Evolutionary conservation across 2,888 invertebrate species (phyloP).

Genomic region (Oeneis ivallda): DNA sequence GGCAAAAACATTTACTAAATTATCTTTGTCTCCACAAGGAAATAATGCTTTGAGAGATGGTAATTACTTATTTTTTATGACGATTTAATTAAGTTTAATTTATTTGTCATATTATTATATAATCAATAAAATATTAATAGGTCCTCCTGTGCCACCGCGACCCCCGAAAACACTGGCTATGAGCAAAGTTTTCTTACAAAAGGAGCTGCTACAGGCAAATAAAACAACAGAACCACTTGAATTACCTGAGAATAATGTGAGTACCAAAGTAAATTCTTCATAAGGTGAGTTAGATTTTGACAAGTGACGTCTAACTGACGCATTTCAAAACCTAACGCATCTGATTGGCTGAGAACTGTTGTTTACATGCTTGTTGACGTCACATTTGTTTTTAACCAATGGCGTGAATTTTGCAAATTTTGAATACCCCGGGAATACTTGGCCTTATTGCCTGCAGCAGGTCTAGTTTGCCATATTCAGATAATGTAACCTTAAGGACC

Average conservation of each 20-base stretch:
- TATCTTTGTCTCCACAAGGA: slow-evolving; percentile 49
- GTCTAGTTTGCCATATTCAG: no score
- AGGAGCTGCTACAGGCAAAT: slow-evolving; percentile 55
- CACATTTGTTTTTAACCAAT: no score
- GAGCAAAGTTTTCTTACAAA: slow-evolving; percentile 48
- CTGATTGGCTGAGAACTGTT: no score
- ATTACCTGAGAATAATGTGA: slow-evolving; percentile 8
- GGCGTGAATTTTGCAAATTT: no score
- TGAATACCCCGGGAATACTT: no score
- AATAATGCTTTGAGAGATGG: slow-evolving; percentile 51
- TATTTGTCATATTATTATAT: background rate
- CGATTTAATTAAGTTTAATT: background rate
- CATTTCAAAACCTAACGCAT: no score
- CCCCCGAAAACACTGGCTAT: slow-evolving; percentile 88
- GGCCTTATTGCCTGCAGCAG: no score
- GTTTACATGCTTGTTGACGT: no score
- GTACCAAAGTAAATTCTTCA: background rate
- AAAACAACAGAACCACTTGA: slow-evolving; percentile 45
- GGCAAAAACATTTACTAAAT: slow-evolving; percentile 63
- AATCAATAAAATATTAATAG: slow-evolving; percentile 48
- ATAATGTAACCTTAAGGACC: no score
- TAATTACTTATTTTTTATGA: background rate
- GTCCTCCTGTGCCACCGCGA: slow-evolving; percentile 85
- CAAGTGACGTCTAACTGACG: no score
- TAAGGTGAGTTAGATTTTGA: no score